Percentiles rank a stretch among this genome's conserved stretches.
Evolutionary conservation across 1,140 invertebrate species (phyloP).

Genomic region (Tachypleus tridentatus): DNA sequence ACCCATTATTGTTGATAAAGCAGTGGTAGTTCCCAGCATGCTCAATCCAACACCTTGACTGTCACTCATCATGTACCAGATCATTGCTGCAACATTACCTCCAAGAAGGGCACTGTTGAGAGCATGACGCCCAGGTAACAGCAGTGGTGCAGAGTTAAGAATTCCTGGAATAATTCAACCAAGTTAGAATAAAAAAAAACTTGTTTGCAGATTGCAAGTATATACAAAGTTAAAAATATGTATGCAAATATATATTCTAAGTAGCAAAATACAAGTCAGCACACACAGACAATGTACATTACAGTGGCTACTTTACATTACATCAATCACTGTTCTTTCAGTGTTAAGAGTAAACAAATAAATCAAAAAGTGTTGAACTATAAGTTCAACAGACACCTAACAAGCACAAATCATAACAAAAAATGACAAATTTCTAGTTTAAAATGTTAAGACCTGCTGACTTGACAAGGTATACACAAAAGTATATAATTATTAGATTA

Average conservation of each 20-base stretch:
- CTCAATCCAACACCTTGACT: slow-evolving; percentile 51
- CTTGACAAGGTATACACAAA: no score
- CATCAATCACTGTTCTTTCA: no score
- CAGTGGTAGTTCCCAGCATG: slow-evolving; percentile 57
- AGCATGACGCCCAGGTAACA: slow-evolving; percentile 68
- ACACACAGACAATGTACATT: no score
- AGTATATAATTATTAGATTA: no score
- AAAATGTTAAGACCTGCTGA: no score
- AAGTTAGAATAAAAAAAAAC: slow-evolving; percentile 56
- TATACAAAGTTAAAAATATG: slow-evolving; percentile 1
- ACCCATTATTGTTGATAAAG: slow-evolving; percentile 61
- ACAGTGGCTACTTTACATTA: no score
- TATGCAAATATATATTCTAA: not conserved
- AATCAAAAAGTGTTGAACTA: no score
- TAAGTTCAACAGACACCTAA: no score
- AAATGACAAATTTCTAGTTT: no score
- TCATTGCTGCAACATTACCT: slow-evolving; percentile 57
- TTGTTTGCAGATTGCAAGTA: not conserved
- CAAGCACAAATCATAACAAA: no score
- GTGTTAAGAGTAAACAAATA: no score
- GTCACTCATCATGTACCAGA: slow-evolving; percentile 49
- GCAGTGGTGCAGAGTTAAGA: slow-evolving; percentile 59
- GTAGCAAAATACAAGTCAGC: not conserved
- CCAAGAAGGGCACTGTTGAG: slow-evolving; percentile 56
- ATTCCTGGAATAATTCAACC: slow-evolving; percentile 76